A percentile compares a stretch with the other conserved stretches of the same genome.
These are phyloP conservation scores for Ephydatia muelleri DNA, from an alignment of 37 sponge, comb jelly and placozoan species.

Conservation along the genomic window DNA sequence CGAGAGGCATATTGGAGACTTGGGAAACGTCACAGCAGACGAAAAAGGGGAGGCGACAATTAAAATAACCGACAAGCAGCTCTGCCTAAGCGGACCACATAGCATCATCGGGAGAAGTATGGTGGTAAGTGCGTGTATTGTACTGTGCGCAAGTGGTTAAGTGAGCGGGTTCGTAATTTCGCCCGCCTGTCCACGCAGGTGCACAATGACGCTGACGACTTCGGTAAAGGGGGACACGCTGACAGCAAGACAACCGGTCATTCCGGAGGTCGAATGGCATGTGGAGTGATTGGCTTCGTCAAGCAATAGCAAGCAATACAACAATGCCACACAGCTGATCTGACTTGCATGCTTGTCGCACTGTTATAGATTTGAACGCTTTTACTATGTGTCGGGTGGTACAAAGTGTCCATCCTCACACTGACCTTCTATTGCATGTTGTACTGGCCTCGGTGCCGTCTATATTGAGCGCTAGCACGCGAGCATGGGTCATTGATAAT, in stretches of 20 bases:
- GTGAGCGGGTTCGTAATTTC: too few relatives aligned
- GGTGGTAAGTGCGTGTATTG: conserved; percentile 61
- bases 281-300: conserved; percentile 83
- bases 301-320: conserved; percentile 35
- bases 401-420: too few relatives aligned
- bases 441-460: too few relatives aligned
- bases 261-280: conserved; percentile 89
- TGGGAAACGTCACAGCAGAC: conserved; percentile 89
- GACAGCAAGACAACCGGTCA: conserved; percentile 93
- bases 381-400: too few relatives aligned
- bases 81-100: conserved; percentile 65
- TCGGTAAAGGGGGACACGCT: conserved; percentile 78
- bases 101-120: conserved; percentile 77
- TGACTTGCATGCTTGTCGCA: too few relatives aligned
- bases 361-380: too few relatives aligned
- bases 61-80: conserved; percentile 66
- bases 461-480: too few relatives aligned
- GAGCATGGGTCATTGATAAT: too few relatives aligned
- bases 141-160: too few relatives aligned
- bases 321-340: too few relatives aligned
- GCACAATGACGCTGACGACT: conserved; percentile 86
- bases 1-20: conserved; percentile 94
- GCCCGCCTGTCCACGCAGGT: too few relatives aligned
- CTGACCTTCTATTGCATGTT: too few relatives aligned
- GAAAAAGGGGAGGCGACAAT: conserved; percentile 57